Evolutionary conservation across 2,113 vertebrate genomes (phyloP).

Genomic region (Gnathonemus longibarbis): DNA sequence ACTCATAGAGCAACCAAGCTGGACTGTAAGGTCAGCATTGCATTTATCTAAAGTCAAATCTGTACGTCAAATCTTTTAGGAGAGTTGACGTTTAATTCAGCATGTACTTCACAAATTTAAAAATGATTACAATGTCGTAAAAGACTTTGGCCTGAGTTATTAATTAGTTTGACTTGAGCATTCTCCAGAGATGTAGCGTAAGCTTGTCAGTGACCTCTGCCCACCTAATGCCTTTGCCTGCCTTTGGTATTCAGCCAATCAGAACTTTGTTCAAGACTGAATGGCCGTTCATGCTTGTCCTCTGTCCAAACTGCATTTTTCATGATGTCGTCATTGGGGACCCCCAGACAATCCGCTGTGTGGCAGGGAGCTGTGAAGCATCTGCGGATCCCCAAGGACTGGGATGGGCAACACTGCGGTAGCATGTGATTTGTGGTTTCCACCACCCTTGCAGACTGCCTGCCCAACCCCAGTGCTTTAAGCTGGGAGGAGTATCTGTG

Average conservation of each 20-base stretch:
- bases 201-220: background rate
- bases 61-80: background rate
- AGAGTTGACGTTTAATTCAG: background rate
- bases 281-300: background rate
- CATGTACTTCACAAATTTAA: background rate
- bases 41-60: background rate
- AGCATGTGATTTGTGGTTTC: background rate
- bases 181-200: background rate
- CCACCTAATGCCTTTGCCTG: constrained; percentile 13
- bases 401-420: background rate
- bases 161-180: background rate
- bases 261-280: background rate
- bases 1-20: background rate
- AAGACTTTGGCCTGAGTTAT: background rate
- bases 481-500: constrained; percentile 42
- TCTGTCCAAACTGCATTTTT: constrained; percentile 19
- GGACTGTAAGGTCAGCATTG: background rate
- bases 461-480: constrained; percentile 52
- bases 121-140: background rate
- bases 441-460: constrained; percentile 46
- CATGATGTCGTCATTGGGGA: background rate
- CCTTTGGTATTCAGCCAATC: constrained; percentile 22
- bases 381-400: background rate
- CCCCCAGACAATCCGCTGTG: background rate
- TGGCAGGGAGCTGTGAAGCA: background rate